Base-by-base conservation (phyloP, 2,888 invertebrate genomes). In the Epistrophe eligans region DNA sequence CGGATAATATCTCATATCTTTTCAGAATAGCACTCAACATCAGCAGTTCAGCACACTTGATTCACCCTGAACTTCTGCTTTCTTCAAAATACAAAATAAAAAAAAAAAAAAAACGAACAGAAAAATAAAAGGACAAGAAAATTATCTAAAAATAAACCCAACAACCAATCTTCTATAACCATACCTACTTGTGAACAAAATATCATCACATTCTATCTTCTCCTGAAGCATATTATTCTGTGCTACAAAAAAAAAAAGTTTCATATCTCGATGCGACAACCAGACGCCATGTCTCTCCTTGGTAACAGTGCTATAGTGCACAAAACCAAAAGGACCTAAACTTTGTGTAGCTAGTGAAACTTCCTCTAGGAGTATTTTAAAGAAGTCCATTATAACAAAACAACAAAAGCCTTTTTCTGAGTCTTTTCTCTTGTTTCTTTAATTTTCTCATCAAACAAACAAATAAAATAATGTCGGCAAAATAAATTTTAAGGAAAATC, bases 211-310 rank as follows among this genome's bases (percentile, higher is more conserved):
- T 28, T 43, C n/a, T 9, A 7, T 24, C 38, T 60, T 8, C 60
- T 62, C 15, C 35, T 58, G 43, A 24, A 50, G 17, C 58, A 76
- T 70, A 35, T 67, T 45, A 62, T 74, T 32, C 38, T 57, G 40
- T 50, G 50, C 43, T 58, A 74, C 32, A 19, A 24, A 70, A 58
- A 2, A 67, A 60, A 62, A 72, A 52, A 52, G 52, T 55, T 55
- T 2, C 4, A 35, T 71, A 57, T 77, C 76, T 72, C 66, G 64
- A 58, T 40, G 72, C 82, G 82, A 83, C 82, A 72, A 13, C 77
- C 58, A 83, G 82, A 73, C 82, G 82, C 82, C 82, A 72, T 28
- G 64, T 73, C 66, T 60, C 50, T 72, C 60, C 77, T 77, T 72
- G 71, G 67, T 60, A 60, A 81, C 76, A 81, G 6, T 35, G 9